A percentile compares a stretch with the other conserved stretches of the same genome.
These are phyloP conservation scores for Synchiropus splendidus DNA, from an alignment of 2,113 vertebrate species.

Conservation along the genomic window DNA sequence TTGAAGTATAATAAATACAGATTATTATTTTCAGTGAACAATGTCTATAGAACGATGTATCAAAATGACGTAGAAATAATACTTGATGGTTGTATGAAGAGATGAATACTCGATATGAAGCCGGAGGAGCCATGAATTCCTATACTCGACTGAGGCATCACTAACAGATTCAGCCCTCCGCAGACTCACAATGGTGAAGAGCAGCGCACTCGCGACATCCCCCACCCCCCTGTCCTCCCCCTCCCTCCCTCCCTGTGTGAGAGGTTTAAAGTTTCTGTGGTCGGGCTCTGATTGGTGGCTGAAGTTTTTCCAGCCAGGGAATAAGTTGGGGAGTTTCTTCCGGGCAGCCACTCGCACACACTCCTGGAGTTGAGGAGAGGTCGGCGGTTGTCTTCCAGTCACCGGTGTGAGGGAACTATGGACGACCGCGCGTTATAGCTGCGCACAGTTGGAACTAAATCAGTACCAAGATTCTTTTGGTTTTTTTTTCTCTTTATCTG, in stretches of 20 bases:
- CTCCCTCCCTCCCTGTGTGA: conserved; percentile 27
- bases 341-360: not conserved
- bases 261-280: conserved; percentile 66
- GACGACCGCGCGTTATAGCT: conserved; percentile 41
- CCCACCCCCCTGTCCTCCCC: no score
- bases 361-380: not conserved
- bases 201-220: no score
- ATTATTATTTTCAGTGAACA: no score
- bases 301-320: conserved; percentile 34
- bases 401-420: not conserved
- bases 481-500: not conserved
- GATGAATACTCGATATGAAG: no score
- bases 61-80: no score
- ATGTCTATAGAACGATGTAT: no score
- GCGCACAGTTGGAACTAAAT: not conserved
- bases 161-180: no score
- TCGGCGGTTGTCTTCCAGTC: conserved; percentile 16
- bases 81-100: no score
- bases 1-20: no score
- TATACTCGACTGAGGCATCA: no score
- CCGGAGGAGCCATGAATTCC: no score
- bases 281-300: conserved; percentile 53
- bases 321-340: conserved; percentile 40
- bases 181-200: no score
- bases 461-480: conserved; percentile 23